phyloP scores from a whole-genome alignment of 2,113 vertebrate species.

The Urocynchramus pylzowi region DNA sequence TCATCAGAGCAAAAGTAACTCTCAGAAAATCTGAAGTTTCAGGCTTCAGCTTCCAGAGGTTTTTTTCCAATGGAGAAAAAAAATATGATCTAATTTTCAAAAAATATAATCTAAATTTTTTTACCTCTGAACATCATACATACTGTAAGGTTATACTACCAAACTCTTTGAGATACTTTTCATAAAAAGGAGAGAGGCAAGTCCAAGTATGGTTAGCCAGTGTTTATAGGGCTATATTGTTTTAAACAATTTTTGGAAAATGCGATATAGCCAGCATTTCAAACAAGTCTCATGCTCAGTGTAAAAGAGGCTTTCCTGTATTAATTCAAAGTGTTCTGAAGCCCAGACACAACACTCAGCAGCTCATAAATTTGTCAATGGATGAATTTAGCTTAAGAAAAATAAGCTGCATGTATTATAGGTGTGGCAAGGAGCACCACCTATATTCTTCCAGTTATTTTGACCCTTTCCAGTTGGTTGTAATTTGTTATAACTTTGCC shows the following conservation, averaged over 20 bases:
- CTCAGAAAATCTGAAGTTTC: neutral
- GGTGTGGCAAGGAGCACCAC: slow-evolving; percentile 44
- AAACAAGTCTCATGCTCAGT: slow-evolving; percentile 10
- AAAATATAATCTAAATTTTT: neutral
- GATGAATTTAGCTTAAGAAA: slow-evolving; percentile 59
- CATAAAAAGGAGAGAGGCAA: neutral
- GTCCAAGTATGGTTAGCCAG: neutral
- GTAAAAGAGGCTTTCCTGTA: slow-evolving; percentile 45
- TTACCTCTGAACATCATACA: neutral
- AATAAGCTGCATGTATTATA: slow-evolving; percentile 50
- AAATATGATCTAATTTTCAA: neutral
- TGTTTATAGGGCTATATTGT: slow-evolving; percentile 19
- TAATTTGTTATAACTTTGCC: neutral
- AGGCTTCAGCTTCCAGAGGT: neutral
- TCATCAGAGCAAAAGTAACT: neutral
- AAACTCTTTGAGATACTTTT: neutral
- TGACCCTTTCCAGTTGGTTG: slow-evolving; percentile 8
- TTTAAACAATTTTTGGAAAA: slow-evolving; percentile 44
- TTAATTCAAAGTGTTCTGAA: slow-evolving; percentile 44
- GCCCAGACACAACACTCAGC: slow-evolving; percentile 57
- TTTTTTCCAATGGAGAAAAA: neutral
- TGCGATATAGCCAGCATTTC: neutral
- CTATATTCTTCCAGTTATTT: slow-evolving; percentile 39
- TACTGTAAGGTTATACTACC: neutral
- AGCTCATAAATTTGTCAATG: slow-evolving; percentile 65